These are phyloP conservation scores for Carabus problematicus DNA, from an alignment of 2,888 invertebrate genomes.

Conservation along the genomic window DNA sequence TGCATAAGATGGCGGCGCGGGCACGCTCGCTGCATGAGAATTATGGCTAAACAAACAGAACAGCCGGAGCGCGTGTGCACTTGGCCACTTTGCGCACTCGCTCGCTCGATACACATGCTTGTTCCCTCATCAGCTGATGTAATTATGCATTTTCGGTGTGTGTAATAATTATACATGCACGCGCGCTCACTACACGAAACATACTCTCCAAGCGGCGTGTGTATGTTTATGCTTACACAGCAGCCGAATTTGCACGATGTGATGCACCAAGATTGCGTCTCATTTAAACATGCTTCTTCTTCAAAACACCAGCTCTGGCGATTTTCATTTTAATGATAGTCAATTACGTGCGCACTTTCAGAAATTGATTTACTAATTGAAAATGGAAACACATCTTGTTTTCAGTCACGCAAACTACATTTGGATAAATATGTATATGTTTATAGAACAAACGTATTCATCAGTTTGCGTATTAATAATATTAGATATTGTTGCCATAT, in stretches of 20 bases:
- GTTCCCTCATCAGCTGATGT: conserved; percentile 32
- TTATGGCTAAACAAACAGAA: conserved; percentile 60
- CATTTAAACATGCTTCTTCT: no score
- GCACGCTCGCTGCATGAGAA: conserved; percentile 61
- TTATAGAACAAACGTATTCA: not conserved
- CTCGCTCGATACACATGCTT: conserved; percentile 20
- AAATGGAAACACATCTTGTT: no score
- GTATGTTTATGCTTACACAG: no score
- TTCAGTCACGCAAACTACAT: no score
- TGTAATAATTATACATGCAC: conserved; percentile 2
- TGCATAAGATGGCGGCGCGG: conserved; percentile 66
- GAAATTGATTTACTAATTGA: no score
- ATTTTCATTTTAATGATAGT: no score
- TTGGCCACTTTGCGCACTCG: not conserved
- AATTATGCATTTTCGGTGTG: conserved; percentile 33
- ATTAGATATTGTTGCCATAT: not conserved
- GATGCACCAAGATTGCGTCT: no score
- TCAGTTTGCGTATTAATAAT: not conserved
- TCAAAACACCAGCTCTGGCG: no score
- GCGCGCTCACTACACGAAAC: not conserved
- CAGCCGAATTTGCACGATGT: no score
- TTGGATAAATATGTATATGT: no score
- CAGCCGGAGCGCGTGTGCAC: conserved; percentile 31
- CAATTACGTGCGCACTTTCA: no score
- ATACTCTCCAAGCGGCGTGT: no score